phyloP scores from a whole-genome alignment of 2,113 vertebrate genomes.

The Casuarius casuarius region DNA sequence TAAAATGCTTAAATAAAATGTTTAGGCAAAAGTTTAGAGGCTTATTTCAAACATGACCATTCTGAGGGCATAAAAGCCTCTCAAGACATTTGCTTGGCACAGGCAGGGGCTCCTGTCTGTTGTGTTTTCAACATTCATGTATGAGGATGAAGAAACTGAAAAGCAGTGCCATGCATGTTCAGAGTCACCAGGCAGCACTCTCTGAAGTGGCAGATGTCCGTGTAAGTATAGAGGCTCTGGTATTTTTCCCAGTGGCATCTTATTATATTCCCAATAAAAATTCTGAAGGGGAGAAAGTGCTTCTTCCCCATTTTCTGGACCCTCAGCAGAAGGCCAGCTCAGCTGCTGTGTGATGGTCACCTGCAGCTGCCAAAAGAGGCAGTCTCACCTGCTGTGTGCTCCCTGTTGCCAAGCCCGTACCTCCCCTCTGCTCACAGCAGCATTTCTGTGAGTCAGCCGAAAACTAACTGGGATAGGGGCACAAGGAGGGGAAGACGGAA shows the following conservation, averaged over 20 bases:
- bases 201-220: background rate
- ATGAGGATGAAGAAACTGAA: background rate
- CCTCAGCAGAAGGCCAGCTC: too few species aligned
- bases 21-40: background rate
- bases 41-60: background rate
- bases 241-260: background rate
- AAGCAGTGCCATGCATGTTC: background rate
- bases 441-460: background rate
- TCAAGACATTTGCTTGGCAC: background rate
- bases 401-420: accelerated
- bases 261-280: too few species aligned
- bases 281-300: too few species aligned
- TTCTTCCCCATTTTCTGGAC: too few species aligned
- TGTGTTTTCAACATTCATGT: background rate
- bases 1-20: background rate
- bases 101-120: accelerated
- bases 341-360: too few species aligned
- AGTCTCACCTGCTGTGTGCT: background rate
- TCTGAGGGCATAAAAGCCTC: accelerated
- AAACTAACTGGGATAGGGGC: background rate
- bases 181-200: background rate
- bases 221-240: background rate
- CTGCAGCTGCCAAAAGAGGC: too few species aligned
- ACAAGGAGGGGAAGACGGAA: background rate
- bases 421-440: accelerated